phyloP scores from a whole-genome alignment of 2,113 vertebrate species.

The Gasterosteus aculeatus region DNA sequence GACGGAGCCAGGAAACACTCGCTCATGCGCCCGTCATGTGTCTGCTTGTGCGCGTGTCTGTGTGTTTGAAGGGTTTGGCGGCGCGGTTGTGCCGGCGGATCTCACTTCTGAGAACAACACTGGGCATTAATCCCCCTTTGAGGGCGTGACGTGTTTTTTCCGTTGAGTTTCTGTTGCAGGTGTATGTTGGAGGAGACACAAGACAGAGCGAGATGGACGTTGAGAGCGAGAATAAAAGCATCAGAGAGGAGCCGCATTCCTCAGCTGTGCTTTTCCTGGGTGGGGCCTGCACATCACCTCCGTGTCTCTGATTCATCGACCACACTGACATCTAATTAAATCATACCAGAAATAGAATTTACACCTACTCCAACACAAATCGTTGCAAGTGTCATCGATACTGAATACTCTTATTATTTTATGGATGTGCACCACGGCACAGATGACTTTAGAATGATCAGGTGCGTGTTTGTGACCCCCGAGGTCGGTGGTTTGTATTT shows the following conservation, averaged over 20 bases:
- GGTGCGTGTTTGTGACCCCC: not conserved
- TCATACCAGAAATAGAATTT: conserved; percentile 30
- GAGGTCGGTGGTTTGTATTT: too few relatives aligned
- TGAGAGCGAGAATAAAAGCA: not conserved
- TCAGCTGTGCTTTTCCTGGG: conserved; percentile 51
- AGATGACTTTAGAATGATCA: not conserved
- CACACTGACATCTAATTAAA: conserved; percentile 44
- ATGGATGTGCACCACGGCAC: not conserved
- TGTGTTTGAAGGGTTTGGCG: conserved; percentile 36
- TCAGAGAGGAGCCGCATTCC: conserved; percentile 8
- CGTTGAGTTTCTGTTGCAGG: conserved; percentile 16
- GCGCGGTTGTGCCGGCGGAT: conserved; percentile 52
- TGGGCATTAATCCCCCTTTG: conserved; percentile 48
- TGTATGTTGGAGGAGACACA: conserved; percentile 9
- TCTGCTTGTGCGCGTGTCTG: conserved; percentile 17
- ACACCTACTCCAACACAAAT: not conserved
- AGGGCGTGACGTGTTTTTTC: conserved; percentile 29
- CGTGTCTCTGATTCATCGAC: conserved; percentile 54
- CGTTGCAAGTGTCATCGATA: not conserved
- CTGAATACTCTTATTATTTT: not conserved
- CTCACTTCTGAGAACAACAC: conserved; percentile 56
- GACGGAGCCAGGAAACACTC: conserved; percentile 64
- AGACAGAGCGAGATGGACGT: not conserved
- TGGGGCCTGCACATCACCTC: conserved; percentile 24
- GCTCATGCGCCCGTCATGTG: conserved; percentile 52